Conservation (phyloP, 2,888 invertebrate genomes). For the Notodonta dromedarius region DNA sequence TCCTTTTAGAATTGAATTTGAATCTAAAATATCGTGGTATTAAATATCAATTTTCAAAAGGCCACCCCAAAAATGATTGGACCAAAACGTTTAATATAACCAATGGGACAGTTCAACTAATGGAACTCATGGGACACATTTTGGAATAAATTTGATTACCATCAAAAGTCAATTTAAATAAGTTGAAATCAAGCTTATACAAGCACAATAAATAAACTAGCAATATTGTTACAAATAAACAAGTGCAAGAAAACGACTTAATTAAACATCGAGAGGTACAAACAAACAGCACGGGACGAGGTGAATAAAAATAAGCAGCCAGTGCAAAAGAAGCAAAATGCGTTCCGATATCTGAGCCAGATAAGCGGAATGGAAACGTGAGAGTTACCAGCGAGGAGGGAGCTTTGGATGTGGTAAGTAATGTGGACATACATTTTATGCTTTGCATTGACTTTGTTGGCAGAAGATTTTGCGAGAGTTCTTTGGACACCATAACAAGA, state of each 20-base stretch:
- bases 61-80: too few species aligned
- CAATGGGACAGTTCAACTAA: too few species aligned
- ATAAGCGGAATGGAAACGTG: slow-evolving; percentile 59
- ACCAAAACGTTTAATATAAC: too few species aligned
- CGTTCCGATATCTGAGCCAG: slow-evolving; percentile 57
- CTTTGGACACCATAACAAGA: too few species aligned
- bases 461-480: not conserved
- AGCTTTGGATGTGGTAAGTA: slow-evolving; percentile 10
- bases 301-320: slow-evolving; percentile 52
- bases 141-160: too few species aligned
- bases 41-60: too few species aligned
- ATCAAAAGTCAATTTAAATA: not conserved
- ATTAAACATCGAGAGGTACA: slow-evolving; percentile 35
- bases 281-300: slow-evolving; percentile 31
- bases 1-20: not conserved
- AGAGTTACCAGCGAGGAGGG: slow-evolving; percentile 21
- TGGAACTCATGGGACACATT: too few species aligned
- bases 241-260: slow-evolving; percentile 18
- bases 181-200: not conserved
- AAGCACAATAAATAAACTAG: not conserved
- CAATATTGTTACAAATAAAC: slow-evolving; percentile 1
- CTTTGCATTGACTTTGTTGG: not conserved
- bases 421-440: not conserved
- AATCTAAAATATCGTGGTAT: too few species aligned
- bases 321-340: slow-evolving; percentile 52